Conservation (phyloP, 1,140 invertebrate species). For the Zaprionus camerounensis region DNA sequence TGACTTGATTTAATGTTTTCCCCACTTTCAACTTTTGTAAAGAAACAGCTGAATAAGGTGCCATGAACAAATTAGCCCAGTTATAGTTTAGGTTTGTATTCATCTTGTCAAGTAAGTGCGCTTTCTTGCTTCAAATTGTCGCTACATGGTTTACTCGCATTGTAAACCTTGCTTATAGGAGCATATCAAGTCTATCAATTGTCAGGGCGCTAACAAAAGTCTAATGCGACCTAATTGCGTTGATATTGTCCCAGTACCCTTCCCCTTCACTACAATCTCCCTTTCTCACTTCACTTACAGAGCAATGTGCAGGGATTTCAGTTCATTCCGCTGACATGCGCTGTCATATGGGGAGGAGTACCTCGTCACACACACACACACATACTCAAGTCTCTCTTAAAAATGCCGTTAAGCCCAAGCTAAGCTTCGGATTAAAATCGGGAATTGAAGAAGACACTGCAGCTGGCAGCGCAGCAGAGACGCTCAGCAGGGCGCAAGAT, state of each 20-base stretch:
- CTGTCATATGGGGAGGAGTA: constrained; percentile 21
- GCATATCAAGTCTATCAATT: constrained; percentile 43
- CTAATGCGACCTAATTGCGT: constrained; percentile 23
- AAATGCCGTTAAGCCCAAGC: constrained; percentile 28
- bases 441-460: constrained; percentile 13
- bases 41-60: background rate
- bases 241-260: constrained; percentile 8
- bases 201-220: constrained; percentile 27
- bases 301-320: background rate
- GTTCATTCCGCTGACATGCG: constrained; percentile 15
- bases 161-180: constrained; percentile 27
- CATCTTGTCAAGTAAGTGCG: constrained; percentile 1
- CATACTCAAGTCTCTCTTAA: background rate
- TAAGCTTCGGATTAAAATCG: constrained; percentile 27
- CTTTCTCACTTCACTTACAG: background rate
- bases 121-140: background rate
- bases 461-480: constrained; percentile 7
- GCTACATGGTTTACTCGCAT: constrained; percentile 25
- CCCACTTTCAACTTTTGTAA: background rate
- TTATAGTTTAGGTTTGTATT: background rate
- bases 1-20: background rate
- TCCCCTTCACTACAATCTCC: background rate
- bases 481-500: constrained; percentile 38
- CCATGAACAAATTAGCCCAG: background rate
- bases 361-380: constrained; percentile 10